Evolutionary conservation across 2,797 vertebrate species (phyloP), one percentile per base, ranked within the genome.

Genomic region (Lepidocolaptes lacrymiger): DNA sequence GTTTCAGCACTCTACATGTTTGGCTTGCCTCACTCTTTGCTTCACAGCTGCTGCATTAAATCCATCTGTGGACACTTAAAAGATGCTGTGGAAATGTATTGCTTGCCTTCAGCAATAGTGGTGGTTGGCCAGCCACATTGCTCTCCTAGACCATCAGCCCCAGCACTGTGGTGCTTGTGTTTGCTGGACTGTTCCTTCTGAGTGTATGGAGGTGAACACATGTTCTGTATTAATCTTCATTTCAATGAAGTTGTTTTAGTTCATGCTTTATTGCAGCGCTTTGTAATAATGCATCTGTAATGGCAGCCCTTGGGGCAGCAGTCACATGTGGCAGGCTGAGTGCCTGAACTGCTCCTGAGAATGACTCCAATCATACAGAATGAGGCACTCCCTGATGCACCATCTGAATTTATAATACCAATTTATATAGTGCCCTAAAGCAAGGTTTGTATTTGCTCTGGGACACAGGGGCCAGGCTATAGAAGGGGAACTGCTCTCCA

Each of bases 381-480:
- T 97, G 97, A 98, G 97, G 97, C 97, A 96, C 97, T 98, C 98
- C 98, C 98, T 96, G 96, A 97, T 97, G 98, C 95, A 97, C 97
- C 97, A 97, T 98, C 97, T 98, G 98, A 98, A 98, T 98, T 98
- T 98, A 98, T 98, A 98, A 98, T 97, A 97, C 97, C 96, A 98
- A 98, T 98, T 98, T 98, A 97, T 97, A 96, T 34, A 89, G 96
- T 98, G 98, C 98, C 98, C 97, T 37, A 91, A 98, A 98, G 98
- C 97, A 96, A 97, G 94, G 94, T 97, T 98, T 97, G 97, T 98
- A 97, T 97, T 98, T 98, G 97, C 97, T 97, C 80, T 95, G 96
- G 96, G 94, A 91, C 76, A 92, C 16, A 54, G 93, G 95, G 95
- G 95, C 96, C 71, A 76, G 77, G 93, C 72, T 77, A 64, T 85